Base-by-base conservation (phyloP, 2,797 vertebrate genomes). In the Natrix natrix region DNA sequence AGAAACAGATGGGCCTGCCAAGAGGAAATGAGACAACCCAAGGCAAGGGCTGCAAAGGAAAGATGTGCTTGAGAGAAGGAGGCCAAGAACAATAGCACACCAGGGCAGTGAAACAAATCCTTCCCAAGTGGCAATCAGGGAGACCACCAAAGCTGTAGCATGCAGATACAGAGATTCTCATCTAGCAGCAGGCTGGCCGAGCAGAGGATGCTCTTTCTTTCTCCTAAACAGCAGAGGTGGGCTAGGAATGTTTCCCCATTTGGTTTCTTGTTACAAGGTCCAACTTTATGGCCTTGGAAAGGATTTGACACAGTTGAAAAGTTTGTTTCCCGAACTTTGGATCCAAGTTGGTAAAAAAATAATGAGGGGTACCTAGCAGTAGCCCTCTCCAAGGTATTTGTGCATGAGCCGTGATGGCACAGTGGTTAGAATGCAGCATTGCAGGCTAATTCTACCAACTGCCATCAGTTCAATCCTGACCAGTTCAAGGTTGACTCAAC, bases 1-100 rank as follows among this genome's bases (percentile, higher is more conserved):
- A 95, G 93, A 93, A 7, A 69, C 91, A 48, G 94, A 92, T 91
- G 43, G 92, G 69, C 90, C 78, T 11, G 13, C 0, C 5, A 91
- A 95, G 78, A 97, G 97, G 96, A 97, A 97, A 96, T 97, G 95
- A 95, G 94, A 93, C 93, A 94, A 94, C n/a, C 17, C 0, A 94
- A 63, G 61, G 43, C 94, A 89, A 52, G 92, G 94, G 95, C 94
- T 93, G 95, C 92, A 37, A 91, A 96, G 97, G 96, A 96, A 97
- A 96, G 97, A 97, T 95, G 96, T 96, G 96, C 95, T 95, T 0
- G 0, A 86, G 92, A 96, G 95, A 93, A 59, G 0, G 0, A 94
- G 66, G 95, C 95, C 94, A 93, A 95, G 66, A 97, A 94, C 93
- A 95, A 92, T 90, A 90, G 55, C 12, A 11, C 55, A 55, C 86